Base-by-base conservation (phyloP, 2,888 invertebrate genomes). In the Muschampia plurimacula region DNA sequence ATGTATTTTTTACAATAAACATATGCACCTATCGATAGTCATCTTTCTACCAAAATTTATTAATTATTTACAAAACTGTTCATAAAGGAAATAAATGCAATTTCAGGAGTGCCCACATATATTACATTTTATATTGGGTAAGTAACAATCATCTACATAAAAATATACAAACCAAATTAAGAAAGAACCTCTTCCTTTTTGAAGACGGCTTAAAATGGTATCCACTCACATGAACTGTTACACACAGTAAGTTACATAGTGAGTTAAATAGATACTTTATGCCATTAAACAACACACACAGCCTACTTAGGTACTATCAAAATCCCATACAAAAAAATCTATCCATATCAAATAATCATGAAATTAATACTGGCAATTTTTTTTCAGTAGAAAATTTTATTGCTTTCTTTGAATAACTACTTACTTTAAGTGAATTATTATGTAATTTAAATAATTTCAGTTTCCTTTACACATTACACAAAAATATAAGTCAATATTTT, bases 401-500 rank as follows among this genome's bases (percentile, higher is more conserved):
- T 93, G 92, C 91, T 90, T 92, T 83, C 79, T 83, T 86, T 87
- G 78, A 70, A 68, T 74, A 74, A 75, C 68, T 78, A 79, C 78
- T 75, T 77, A 70, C 74, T 76, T 60, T 63, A 52, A 28, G 44
- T 32, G 69, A 66, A 63, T 74, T 77, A 65, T 74, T 75, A 74
- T 74, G 77, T 69, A 49, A 75, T 74, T 76, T 77, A 78, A 66
- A 59, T 28, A 57, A 28, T 57, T 57, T 74, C 67, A 77, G 49
- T 76, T 82, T 63, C 83, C 82, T 87, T 86, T 85, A 85, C 83
- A 84, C 81, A 74, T 82, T 91, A 89, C 91, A 89, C 85, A 91
- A 91, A 90, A 91, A 91, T 92, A 90, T 84, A 81, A 85, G 84
- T 86, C 84, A 87, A 84, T 83, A 82, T 84, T 85, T 84, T 84